These are phyloP conservation scores for Calameuta pallipes DNA, from an alignment of 2,888 invertebrate genomes.

Conservation along the genomic window DNA sequence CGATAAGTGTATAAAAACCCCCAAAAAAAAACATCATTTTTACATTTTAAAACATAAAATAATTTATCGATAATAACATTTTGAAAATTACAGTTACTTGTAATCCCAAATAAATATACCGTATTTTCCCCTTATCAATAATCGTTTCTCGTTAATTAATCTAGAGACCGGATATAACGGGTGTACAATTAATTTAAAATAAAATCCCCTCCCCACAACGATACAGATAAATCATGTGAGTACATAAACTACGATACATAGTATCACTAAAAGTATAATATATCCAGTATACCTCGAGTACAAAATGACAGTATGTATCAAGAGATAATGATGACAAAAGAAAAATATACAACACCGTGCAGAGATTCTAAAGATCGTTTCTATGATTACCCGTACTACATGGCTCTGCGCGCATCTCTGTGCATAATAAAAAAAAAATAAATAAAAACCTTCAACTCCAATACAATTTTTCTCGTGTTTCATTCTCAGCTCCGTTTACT, in stretches of 20 bases:
- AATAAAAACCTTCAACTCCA: background rate
- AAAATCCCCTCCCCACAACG: background rate
- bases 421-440: background rate
- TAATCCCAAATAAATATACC: background rate
- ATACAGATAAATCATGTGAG: background rate
- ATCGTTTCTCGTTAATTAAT: background rate
- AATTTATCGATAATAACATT: background rate
- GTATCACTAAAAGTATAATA: background rate
- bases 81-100: background rate
- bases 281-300: background rate
- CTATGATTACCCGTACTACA: background rate
- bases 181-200: background rate
- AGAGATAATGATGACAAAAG: background rate
- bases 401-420: background rate
- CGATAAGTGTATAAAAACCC: no score
- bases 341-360: background rate
- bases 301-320: background rate
- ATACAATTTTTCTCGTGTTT: background rate
- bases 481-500: background rate
- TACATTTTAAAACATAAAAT: background rate
- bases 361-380: background rate
- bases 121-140: background rate
- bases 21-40: no score
- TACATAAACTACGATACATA: background rate
- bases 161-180: background rate